These are phyloP conservation scores for Serinus canaria DNA, from an alignment of 2,113 vertebrate species.

Conservation along the genomic window DNA sequence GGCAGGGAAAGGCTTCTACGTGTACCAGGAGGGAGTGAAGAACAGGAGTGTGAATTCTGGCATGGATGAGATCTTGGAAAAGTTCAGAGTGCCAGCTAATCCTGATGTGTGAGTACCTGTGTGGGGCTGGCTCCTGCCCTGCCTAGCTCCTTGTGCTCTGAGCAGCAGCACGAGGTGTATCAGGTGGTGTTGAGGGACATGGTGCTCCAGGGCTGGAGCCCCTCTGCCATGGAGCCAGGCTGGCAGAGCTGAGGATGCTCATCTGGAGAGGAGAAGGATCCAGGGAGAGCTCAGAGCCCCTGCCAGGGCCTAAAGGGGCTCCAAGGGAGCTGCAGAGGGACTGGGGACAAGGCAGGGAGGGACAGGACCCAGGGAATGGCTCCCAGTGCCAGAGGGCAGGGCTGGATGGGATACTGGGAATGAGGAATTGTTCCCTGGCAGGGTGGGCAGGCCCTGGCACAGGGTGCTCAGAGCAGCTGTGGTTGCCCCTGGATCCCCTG, in stretches of 20 bases:
- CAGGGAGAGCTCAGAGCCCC: neutral
- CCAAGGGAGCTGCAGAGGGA: neutral
- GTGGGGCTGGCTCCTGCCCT: neutral
- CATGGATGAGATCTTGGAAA: slow-evolving; percentile 79
- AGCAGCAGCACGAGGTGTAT: neutral
- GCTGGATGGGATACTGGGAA: accelerated
- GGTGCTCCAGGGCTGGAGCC: neutral
- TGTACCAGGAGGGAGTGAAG: slow-evolving; percentile 88
- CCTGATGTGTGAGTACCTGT: slow-evolving; percentile 83
- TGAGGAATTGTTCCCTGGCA: neutral
- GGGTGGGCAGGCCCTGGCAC: neutral
- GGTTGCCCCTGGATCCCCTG: neutral
- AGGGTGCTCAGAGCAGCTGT: neutral
- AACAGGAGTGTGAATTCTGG: slow-evolving; percentile 82
- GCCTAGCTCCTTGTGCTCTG: neutral
- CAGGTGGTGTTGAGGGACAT: neutral
- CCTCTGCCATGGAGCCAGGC: neutral
- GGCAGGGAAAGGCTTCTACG: slow-evolving; percentile 91
- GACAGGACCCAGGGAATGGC: neutral
- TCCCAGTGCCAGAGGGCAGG: neutral
- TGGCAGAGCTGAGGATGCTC: neutral
- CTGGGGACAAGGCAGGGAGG: accelerated
- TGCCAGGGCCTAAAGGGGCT: neutral
- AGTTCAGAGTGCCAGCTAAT: slow-evolving; percentile 78
- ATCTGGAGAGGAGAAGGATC: neutral